Percentiles rank a stretch among this genome's conserved stretches.
These are phyloP conservation scores for Ia io DNA, from an alignment of 2,113 vertebrate species.

Conservation along the genomic window DNA sequence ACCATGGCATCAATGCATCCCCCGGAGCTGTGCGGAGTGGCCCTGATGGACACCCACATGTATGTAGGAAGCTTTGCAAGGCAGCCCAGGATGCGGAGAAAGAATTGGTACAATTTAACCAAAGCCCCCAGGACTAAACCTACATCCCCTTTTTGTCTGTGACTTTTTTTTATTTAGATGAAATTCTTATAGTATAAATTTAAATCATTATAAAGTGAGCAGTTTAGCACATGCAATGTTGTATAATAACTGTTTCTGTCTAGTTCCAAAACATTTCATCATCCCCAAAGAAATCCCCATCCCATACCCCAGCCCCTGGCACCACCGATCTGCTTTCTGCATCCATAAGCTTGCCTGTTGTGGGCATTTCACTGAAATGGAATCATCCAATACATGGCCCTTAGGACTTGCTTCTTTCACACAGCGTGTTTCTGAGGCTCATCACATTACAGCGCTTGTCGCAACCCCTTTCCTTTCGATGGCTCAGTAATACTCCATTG, in stretches of 20 bases:
- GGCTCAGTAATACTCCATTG: neutral
- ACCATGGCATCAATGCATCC: neutral
- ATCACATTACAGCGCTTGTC: neutral
- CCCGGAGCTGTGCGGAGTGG: neutral
- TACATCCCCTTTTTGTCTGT: neutral
- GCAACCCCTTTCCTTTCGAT: neutral
- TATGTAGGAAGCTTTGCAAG: neutral
- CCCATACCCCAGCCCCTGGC: neutral
- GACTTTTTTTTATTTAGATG: neutral
- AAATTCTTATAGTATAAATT: constrained; percentile 11
- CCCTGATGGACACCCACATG: neutral
- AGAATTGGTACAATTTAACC: neutral
- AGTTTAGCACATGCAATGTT: neutral
- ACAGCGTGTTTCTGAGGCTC: neutral
- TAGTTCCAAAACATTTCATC: neutral
- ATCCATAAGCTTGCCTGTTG: neutral
- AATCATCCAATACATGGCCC: neutral
- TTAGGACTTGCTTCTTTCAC: neutral
- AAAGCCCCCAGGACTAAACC: neutral
- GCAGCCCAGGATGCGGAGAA: neutral
- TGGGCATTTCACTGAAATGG: neutral
- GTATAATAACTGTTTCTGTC: neutral
- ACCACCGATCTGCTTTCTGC: neutral
- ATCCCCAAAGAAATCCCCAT: neutral
- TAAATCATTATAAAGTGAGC: neutral